A percentile compares a stretch with the other conserved stretches of the same genome.
phyloP scores from a whole-genome alignment of 2,113 vertebrate genomes.

The Phalacrocorax brasilianus region DNA sequence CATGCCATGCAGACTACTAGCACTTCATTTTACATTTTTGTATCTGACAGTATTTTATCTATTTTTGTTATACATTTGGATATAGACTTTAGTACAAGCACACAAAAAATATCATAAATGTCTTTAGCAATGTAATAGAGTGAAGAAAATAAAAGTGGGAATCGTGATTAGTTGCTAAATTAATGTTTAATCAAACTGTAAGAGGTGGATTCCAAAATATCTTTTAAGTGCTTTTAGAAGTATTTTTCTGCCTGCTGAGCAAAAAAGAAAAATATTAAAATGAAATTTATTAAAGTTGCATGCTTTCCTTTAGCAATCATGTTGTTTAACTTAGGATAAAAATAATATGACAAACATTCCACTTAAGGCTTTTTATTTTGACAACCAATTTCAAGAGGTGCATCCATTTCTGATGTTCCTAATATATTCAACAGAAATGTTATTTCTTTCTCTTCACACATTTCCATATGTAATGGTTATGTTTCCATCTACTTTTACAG shows the following conservation, averaged over 20 bases:
- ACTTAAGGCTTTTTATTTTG: slow-evolving; percentile 81
- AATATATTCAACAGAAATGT: slow-evolving; percentile 86
- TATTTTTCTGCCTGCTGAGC: slow-evolving; percentile 34
- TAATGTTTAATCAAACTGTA: slow-evolving; percentile 63
- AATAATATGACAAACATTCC: slow-evolving; percentile 79
- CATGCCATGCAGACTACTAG: neutral
- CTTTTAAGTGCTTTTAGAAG: slow-evolving; percentile 50
- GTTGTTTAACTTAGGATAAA: slow-evolving; percentile 72
- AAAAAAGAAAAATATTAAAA: slow-evolving; percentile 73
- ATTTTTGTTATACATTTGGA: slow-evolving; percentile 10
- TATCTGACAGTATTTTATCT: slow-evolving; percentile 32
- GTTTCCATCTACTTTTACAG: slow-evolving; percentile 88
- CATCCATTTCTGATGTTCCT: slow-evolving; percentile 82
- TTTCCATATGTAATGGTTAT: slow-evolving; percentile 90
- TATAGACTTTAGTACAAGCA: neutral
- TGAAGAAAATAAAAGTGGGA: slow-evolving; percentile 43
- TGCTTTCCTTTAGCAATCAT: neutral
- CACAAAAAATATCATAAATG: neutral
- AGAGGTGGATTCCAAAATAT: slow-evolving; percentile 32
- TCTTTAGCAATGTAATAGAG: neutral
- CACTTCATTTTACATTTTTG: slow-evolving; percentile 11
- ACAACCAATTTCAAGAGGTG: slow-evolving; percentile 82
- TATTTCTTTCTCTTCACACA: slow-evolving; percentile 83
- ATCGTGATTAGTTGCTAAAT: slow-evolving; percentile 61
- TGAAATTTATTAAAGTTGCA: slow-evolving; percentile 65